These are phyloP conservation scores for Syngnathus scovelli DNA, from an alignment of 2,113 vertebrate species.

Conservation along the genomic window DNA sequence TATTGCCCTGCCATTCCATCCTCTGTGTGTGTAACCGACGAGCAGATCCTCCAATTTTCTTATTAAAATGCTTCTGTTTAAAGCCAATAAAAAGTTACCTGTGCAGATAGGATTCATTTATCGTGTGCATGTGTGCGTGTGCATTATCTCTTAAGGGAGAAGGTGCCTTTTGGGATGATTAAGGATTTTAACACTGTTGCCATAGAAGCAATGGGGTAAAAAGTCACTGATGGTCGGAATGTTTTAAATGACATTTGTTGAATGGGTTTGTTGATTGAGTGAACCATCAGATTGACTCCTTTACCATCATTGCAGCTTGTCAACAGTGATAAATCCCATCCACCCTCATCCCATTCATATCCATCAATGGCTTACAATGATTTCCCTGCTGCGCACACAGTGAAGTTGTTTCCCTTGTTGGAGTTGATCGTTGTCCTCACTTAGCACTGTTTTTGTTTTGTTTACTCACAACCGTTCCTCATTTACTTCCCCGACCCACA, in stretches of 20 bases:
- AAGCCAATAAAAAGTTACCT: conserved; percentile 33
- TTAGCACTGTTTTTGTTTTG: conserved; percentile 13
- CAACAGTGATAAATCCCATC: conserved; percentile 32
- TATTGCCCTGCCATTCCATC: conserved; percentile 8
- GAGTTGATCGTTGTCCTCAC: conserved; percentile 24
- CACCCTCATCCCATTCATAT: conserved; percentile 22
- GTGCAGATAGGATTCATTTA: conserved; percentile 24
- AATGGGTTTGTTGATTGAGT: conserved; percentile 12
- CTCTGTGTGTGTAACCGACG: conserved; percentile 22
- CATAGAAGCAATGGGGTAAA: conserved; percentile 27
- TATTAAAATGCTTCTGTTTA: conserved; percentile 52
- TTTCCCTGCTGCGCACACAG: conserved; percentile 4
- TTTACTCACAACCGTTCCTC: conserved; percentile 38
- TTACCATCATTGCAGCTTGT: conserved; percentile 28
- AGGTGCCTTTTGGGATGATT: conserved; percentile 50
- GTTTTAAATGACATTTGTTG: conserved; percentile 1
- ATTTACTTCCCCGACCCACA: conserved; percentile 33
- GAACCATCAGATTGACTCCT: conserved; percentile 24
- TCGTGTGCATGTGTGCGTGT: conserved; percentile 12
- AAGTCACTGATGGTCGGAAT: not conserved
- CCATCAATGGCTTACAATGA: conserved; percentile 27
- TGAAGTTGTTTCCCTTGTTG: conserved; percentile 33
- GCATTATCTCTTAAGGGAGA: conserved; percentile 25
- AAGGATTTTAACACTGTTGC: conserved; percentile 23
- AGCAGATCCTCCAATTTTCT: conserved; percentile 40